Base-by-base conservation (phyloP, 2,888 invertebrate species). In the Hedya salicella region DNA sequence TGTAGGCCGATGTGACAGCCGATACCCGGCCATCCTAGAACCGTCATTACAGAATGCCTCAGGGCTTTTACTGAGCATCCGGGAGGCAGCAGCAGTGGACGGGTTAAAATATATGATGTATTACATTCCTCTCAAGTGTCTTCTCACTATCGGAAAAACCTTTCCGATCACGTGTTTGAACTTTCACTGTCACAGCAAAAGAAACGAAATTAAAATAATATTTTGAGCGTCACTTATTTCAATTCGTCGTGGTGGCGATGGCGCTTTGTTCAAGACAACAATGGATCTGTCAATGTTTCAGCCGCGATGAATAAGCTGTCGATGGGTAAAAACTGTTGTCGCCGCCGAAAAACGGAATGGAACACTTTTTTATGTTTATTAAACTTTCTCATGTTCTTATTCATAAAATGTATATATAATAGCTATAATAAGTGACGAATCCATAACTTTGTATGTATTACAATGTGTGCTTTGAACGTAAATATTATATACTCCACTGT, bases 231-330 rank as follows among this genome's bases (percentile, higher is more conserved):
- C 40, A 63, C 59, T 79, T 77, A 77, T 78, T 76, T 75, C 71
- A 77, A 79, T 80, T 87, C 83, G 80, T 79, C 44, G 44, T 57
- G 57, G 81, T 77, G 77, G 69, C 70, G 57, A 81, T 77, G 77
- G 69, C 70, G 67, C 76, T 88, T 90, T 91, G 89, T 90, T 86
- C 82, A 74, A 75, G 78, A 74, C 77, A 75, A 90, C 88, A 91
- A 90, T 86, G 78, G 87, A 82, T 81, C 85, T 88, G 89, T 88
- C 89, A 89, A 88, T 89, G 88, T 88, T 87, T 85, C 83, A 83
- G 79, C 83, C 75, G 84, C 86, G 79, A 83, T 82, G 79, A 81
- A 79, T 75, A 60, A 66, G 60, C 65, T 52, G 59, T 60, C 59
- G 52, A 65, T 60, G 65, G 65, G 46, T 46, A 60, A 65, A 63